Evolutionary conservation across 2,113 vertebrate genomes (phyloP), one percentile per base, ranked within the genome.

Genomic region (Gadus macrocephalus): DNA sequence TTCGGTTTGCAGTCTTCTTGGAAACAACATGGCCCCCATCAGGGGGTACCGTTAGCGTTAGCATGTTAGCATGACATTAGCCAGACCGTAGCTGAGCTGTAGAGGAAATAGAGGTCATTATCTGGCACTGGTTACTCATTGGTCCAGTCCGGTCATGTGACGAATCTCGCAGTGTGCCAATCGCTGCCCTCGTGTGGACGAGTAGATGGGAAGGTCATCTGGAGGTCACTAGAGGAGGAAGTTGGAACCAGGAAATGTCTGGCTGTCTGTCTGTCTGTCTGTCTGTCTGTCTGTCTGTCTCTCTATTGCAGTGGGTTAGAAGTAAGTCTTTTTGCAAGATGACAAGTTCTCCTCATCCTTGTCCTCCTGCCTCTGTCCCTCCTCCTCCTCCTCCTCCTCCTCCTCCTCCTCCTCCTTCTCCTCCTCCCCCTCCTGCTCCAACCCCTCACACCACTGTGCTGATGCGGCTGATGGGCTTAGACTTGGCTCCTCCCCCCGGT

Each of bases 371-470:
- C 25, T 25, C 25, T 25, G 25, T 3, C 82, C 59, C 84, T 64
- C 0, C 70, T 70, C 71, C 75, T 72, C 75, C 72, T 82, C 73
- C 83, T 4, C 55, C 19, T 66, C 68, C 78, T 73, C 75, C 80
- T 77, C 76, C 84, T 28, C 5, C 84, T 86, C 80, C 73, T 70
- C 67, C 78, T 71, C 55, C 66, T 42, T 65, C 76, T 80, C 62
- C 79, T 70, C 27, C 79, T 9, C 62, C 79, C 80, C 66, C 78
- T 79, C 70, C 70, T 62, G 73, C 75, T 83, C 60, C 68, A 72
- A 69, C 80, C 81, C 81, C 85, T 96, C 89, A 96, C 85, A 96
- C 95, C 71, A 96, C 94, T 3, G 95, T 96, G 88, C 95, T 96
- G 90, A 96, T 96, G 85, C 95, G 92, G 86, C 93, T 96, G 86